These are phyloP conservation scores for Nesoenas mayeri DNA, from an alignment of 2,113 vertebrate genomes.

Conservation along the genomic window DNA sequence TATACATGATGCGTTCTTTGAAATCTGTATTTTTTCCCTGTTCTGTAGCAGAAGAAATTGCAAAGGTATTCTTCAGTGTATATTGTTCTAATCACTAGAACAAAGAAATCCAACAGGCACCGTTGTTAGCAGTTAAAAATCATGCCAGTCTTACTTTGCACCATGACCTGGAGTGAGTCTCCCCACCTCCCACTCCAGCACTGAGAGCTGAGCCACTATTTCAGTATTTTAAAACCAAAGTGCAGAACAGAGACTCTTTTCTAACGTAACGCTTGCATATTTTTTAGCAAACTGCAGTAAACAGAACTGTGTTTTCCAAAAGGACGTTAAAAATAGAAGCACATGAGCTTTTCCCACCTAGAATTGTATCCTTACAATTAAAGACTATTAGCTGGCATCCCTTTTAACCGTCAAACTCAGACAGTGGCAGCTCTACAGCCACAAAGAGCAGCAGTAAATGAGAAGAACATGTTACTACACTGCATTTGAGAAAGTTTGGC, in stretches of 20 bases:
- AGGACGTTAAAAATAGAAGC: conserved; percentile 44
- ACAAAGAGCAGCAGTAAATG: conserved; percentile 81
- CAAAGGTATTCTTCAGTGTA: not conserved
- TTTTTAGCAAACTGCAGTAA: conserved; percentile 35
- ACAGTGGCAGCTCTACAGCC: conserved; percentile 78
- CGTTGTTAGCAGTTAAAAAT: conserved; percentile 1
- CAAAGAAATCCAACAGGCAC: not conserved
- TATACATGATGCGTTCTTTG: rapidly evolving
- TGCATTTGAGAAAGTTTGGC: conserved; percentile 88
- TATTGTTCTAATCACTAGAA: not conserved
- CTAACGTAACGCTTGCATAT: not conserved
- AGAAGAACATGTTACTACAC: conserved; percentile 91
- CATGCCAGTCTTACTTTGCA: not conserved
- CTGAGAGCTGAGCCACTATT: conserved; percentile 55
- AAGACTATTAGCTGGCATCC: conserved; percentile 72
- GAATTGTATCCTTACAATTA: conserved; percentile 58
- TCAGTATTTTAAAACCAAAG: conserved; percentile 19
- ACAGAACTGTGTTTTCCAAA: conserved; percentile 49
- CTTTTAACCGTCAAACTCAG: conserved; percentile 75
- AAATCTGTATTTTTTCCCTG: not conserved
- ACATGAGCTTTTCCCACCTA: conserved; percentile 57
- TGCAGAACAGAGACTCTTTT: conserved; percentile 33
- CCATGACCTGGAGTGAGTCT: conserved; percentile 55
- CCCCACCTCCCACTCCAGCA: conserved; percentile 34
- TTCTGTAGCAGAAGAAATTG: not conserved